Conservation (phyloP, 2,888 invertebrate genomes). For the Aleiodes testaceus region DNA sequence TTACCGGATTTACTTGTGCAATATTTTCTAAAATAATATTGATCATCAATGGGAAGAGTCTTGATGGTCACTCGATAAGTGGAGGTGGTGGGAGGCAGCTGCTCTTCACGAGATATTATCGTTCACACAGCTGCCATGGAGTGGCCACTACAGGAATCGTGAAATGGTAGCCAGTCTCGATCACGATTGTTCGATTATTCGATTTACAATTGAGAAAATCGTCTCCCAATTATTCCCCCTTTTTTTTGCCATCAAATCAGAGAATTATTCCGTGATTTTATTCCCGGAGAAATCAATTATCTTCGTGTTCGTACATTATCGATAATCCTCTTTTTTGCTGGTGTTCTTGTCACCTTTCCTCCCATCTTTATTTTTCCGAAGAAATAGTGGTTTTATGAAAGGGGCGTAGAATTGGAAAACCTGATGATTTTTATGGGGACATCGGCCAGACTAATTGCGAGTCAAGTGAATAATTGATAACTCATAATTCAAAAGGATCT, state of each 20-base stretch:
- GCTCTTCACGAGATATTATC: slow-evolving; percentile 26
- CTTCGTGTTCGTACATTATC: background rate
- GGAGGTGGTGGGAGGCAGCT: slow-evolving; percentile 31
- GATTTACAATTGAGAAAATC: slow-evolving; percentile 11
- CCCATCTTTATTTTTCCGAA: background rate
- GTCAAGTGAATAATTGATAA: slow-evolving; percentile 20
- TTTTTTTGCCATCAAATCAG: no score
- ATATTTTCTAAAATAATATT: background rate
- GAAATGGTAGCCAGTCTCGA: slow-evolving; percentile 15
- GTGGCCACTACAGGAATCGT: slow-evolving; percentile 3
- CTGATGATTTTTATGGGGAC: slow-evolving; percentile 20
- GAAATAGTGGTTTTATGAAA: background rate
- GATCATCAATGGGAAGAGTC: background rate
- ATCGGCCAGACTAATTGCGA: slow-evolving; percentile 14
- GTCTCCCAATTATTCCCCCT: background rate
- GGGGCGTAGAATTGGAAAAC: slow-evolving; percentile 15
- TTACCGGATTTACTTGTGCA: no score
- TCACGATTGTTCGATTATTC: slow-evolving; percentile 23
- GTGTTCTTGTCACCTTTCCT: slow-evolving; percentile 9
- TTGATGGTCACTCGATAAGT: slow-evolving; percentile 34
- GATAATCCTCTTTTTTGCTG: slow-evolving; percentile 1
- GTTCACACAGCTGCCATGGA: slow-evolving; percentile 27
- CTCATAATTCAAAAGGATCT: background rate
- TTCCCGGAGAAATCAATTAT: slow-evolving; percentile 6
- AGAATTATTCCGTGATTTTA: no score